Percentiles rank a stretch among this genome's conserved stretches.
phyloP scores from a whole-genome alignment of 2,797 vertebrate species.

The Selene dorsalis region DNA sequence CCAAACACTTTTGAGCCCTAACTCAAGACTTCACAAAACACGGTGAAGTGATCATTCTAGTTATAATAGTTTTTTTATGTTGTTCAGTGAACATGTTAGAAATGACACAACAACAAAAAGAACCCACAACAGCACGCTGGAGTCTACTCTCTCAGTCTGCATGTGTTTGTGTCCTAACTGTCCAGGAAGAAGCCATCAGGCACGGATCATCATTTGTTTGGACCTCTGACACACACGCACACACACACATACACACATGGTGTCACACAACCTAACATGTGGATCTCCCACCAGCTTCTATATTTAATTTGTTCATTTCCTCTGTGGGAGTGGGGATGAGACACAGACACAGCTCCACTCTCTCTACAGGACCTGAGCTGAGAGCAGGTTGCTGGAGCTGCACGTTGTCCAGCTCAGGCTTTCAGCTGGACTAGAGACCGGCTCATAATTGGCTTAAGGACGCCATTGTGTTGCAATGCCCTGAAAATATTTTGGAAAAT shows the following conservation, averaged over 20 bases:
- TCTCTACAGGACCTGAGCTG: not conserved
- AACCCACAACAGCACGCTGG: too few relatives aligned
- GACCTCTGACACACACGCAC: slow-evolving; percentile 9
- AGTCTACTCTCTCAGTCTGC: not conserved
- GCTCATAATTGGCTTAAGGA: slow-evolving; percentile 7
- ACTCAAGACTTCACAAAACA: too few relatives aligned
- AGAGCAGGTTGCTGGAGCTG: not conserved
- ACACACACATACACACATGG: slow-evolving; percentile 4
- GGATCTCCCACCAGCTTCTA: slow-evolving; percentile 58
- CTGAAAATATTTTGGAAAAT: slow-evolving; percentile 34
- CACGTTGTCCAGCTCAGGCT: not conserved
- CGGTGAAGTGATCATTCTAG: too few relatives aligned
- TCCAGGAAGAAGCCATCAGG: not conserved
- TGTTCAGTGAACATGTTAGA: too few relatives aligned
- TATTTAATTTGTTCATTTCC: slow-evolving; percentile 68
- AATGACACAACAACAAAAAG: too few relatives aligned
- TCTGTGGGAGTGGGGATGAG: slow-evolving; percentile 28
- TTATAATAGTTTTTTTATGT: too few relatives aligned
- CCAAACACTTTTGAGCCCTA: too few relatives aligned
- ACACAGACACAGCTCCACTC: not conserved
- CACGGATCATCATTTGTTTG: not conserved
- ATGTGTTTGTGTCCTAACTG: not conserved
- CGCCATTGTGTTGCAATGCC: slow-evolving; percentile 4
- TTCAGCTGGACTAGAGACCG: not conserved
- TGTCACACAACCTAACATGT: slow-evolving; percentile 22